These are phyloP conservation scores for Schizothorax lantsangensis DNA, from an alignment of 2,797 vertebrate genomes.

Conservation along the genomic window DNA sequence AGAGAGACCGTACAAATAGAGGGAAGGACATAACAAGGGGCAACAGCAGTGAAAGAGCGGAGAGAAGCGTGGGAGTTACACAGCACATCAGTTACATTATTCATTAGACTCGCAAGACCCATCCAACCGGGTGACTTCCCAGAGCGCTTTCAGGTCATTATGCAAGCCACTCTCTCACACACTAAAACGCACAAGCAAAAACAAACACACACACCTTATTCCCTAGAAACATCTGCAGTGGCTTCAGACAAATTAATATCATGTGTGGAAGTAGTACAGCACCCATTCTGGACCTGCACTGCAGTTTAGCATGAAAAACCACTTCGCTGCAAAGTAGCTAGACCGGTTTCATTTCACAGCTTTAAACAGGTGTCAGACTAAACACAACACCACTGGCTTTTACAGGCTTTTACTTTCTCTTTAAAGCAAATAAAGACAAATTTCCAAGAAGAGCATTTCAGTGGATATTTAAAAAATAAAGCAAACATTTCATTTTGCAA, in stretches of 20 bases:
- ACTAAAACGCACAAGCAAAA: background rate
- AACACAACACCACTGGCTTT: background rate
- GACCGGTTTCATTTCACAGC: background rate
- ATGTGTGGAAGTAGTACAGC: background rate
- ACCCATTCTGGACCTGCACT: background rate
- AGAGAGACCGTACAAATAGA: background rate
- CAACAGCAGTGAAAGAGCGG: constrained; percentile 6
- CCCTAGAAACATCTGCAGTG: constrained; percentile 2
- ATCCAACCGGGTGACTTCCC: constrained; percentile 37
- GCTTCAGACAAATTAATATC: background rate
- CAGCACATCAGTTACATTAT: constrained; percentile 56
- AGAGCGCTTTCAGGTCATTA: constrained; percentile 50
- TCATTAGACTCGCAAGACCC: constrained; percentile 51
- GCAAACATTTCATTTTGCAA: background rate
- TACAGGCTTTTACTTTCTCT: background rate
- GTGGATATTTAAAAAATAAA: background rate
- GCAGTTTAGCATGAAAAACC: background rate
- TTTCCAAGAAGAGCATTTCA: background rate
- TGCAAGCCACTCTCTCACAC: constrained; percentile 30
- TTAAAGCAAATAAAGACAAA: background rate
- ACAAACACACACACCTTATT: background rate
- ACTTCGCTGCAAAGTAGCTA: background rate
- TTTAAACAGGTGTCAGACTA: background rate
- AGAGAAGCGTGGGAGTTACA: constrained; percentile 41
- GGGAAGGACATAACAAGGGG: background rate